phyloP scores from a whole-genome alignment of 2,888 invertebrate species.

The Girardia tigrina region DNA sequence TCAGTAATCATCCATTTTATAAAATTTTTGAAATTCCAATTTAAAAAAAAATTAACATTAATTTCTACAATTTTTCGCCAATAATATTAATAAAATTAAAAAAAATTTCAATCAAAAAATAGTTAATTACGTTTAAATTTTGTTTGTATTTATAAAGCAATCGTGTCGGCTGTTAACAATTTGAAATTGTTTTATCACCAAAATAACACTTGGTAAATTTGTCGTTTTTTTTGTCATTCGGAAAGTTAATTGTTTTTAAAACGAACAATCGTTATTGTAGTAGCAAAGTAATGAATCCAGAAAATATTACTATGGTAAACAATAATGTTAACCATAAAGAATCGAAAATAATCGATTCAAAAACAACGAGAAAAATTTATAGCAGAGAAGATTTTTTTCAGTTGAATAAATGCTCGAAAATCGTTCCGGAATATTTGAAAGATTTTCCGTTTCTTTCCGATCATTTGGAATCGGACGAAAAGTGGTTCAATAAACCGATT shows the following conservation, averaged over 20 bases:
- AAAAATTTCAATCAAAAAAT: neutral
- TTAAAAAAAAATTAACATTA: too few species aligned
- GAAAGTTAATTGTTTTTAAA: neutral
- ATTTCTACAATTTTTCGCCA: neutral
- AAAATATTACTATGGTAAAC: too few species aligned
- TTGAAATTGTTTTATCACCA: neutral
- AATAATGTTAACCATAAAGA: too few species aligned
- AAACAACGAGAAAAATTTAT: neutral
- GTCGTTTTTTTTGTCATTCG: too few species aligned
- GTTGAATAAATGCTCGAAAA: neutral
- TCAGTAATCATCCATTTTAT: too few species aligned
- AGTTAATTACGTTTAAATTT: too few species aligned
- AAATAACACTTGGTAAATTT: neutral
- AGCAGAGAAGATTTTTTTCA: neutral
- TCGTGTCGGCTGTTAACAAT: conserved; percentile 15
- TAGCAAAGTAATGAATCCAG: conserved; percentile 3
- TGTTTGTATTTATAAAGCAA: conserved; percentile 23
- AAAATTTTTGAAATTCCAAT: neutral
- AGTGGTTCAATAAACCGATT: neutral
- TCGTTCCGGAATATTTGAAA: neutral
- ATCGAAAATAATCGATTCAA: neutral
- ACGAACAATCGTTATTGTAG: neutral
- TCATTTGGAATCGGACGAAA: neutral
- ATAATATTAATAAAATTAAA: neutral
- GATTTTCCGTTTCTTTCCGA: neutral